phyloP scores from a whole-genome alignment of 2,113 vertebrate genomes.

The Pseudorectes ferrugineus region DNA sequence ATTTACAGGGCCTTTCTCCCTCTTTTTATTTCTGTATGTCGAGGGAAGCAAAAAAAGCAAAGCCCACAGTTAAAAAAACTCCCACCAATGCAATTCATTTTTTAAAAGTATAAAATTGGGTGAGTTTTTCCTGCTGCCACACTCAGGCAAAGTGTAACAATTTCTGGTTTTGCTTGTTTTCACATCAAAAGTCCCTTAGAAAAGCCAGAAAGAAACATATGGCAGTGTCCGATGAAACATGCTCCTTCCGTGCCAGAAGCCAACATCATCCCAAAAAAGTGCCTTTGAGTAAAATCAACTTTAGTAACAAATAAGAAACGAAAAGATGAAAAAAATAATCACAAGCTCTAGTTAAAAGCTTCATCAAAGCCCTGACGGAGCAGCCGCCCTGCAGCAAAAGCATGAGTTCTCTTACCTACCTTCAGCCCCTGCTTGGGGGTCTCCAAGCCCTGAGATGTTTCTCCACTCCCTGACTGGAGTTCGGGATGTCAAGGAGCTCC shows the following conservation, averaged over 20 bases:
- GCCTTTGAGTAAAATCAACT: slow-evolving; percentile 45
- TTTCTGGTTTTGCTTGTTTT: background rate
- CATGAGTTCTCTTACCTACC: background rate
- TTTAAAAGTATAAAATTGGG: slow-evolving; percentile 72
- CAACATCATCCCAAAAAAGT: slow-evolving; percentile 60
- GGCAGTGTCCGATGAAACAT: background rate
- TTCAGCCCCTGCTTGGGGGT: background rate
- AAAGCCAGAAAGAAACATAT: background rate
- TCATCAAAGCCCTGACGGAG: background rate
- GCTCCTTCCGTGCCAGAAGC: slow-evolving; percentile 39
- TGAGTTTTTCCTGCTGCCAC: slow-evolving; percentile 42
- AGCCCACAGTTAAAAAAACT: slow-evolving; percentile 42
- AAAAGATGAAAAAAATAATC: background rate
- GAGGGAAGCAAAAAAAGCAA: slow-evolving; percentile 45
- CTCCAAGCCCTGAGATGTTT: background rate
- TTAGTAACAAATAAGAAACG: background rate
- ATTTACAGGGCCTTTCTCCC: slow-evolving; percentile 52
- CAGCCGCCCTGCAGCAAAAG: background rate
- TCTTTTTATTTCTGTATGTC: background rate
- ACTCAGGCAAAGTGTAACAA: slow-evolving; percentile 11
- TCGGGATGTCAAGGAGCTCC: background rate
- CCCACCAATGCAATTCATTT: background rate
- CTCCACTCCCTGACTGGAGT: background rate
- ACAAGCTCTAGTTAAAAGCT: slow-evolving; percentile 8
- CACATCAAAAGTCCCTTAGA: slow-evolving; percentile 11